Percentiles rank a stretch among this genome's conserved stretches.
phyloP scores from a whole-genome alignment of 2,113 vertebrate genomes.

The Chiloscyllium plagiosum region DNA sequence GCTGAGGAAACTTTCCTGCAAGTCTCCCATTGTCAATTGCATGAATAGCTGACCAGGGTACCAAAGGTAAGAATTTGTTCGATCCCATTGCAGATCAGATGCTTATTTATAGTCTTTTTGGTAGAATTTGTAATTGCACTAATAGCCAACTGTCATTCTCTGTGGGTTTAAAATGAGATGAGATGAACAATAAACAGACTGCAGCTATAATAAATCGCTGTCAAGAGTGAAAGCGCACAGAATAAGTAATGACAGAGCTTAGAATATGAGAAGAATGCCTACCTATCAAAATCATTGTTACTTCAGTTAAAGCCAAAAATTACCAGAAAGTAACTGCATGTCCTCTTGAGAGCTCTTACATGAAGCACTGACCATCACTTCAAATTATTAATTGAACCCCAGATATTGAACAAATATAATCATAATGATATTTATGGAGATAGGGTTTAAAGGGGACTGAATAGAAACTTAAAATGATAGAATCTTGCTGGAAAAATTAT shows the following conservation, averaged over 20 bases:
- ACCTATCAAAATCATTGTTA: not conserved
- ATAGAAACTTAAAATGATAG: not conserved
- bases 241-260: not conserved
- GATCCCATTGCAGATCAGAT: constrained; percentile 1
- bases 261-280: not conserved
- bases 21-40: not conserved
- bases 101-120: not conserved
- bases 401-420: not conserved
- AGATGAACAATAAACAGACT: not conserved
- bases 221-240: not conserved
- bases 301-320: not conserved
- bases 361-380: not conserved
- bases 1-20: constrained; percentile 15
- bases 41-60: constrained; percentile 26
- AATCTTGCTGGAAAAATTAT: not conserved
- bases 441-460: not conserved
- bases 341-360: not conserved
- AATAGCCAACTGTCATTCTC: not conserved
- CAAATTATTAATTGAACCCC: not conserved
- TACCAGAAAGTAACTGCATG: not conserved
- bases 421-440: not conserved
- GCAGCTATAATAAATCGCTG: not conserved
- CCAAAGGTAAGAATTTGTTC: constrained; percentile 27
- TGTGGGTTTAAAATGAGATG: not conserved
- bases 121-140: not conserved